Base-by-base conservation (phyloP, 2,113 vertebrate genomes). In the Sialia sialis region DNA sequence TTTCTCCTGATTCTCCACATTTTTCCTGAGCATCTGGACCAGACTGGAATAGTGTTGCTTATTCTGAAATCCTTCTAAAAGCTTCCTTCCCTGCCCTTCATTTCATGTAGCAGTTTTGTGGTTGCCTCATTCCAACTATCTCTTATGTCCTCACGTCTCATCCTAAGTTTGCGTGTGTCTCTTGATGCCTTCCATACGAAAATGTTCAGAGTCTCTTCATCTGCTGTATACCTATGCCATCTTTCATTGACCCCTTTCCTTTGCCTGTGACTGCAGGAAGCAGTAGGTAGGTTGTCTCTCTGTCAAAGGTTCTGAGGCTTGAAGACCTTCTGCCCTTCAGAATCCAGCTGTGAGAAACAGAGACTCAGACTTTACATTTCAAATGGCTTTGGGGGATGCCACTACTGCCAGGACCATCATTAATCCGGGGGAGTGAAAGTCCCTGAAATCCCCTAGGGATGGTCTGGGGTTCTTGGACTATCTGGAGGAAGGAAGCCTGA, bases 351-450 rank as follows among this genome's bases (percentile, higher is more conserved):
- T 56, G 41, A 73, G 2, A 12, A 52, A 36, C 12, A 56, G n/a
- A 41, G 2, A 16, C 5, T 46, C 0, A 0, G 10, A 27, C 27
- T 5, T 75, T 49, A 49, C 22, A 21, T 2, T 36, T 29, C 7
- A 5, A 16, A 2, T 41, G 46, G 29, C 20, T 72, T 5, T 20
- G 8, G 27, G 5, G 21, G 19, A 68, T 64, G 11, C 3, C 13
- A 15, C 8, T 3, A 5, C 0, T 30, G 36, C 27, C 23, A 44
- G 48, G 26, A 19, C 39, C 14, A 13, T 48, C 19, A 2, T 56
- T 76, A 79, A 56, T 15, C 20, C 7, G 2, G 19, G 25, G 9
- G 11, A 51, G 8, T 1, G 1, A 39, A 81, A 67, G 23, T 19
- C 18, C 9, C 5, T 72, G 43, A 68, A 85, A 77, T 52, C 6